Evolutionary conservation across 2,888 invertebrate species (phyloP).

Genomic region (Ichneumoninae sp.): DNA sequence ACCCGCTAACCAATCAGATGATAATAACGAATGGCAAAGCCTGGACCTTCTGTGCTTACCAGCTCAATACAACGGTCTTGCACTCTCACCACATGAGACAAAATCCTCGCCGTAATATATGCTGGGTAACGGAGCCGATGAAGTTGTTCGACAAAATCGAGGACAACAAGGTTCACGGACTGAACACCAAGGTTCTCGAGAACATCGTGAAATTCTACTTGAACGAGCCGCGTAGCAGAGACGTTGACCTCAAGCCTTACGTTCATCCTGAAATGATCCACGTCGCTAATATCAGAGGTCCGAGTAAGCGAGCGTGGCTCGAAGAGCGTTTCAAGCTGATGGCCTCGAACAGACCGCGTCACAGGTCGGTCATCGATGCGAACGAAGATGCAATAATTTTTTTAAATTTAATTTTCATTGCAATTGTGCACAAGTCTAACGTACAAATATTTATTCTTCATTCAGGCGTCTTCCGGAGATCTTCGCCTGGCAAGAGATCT

Average conservation of each 20-base stretch:
- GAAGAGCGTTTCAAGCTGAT: constrained; percentile 89
- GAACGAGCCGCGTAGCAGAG: constrained; percentile 88
- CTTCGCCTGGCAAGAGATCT: constrained; percentile 93
- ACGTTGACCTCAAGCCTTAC: constrained; percentile 90
- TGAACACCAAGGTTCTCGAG: constrained; percentile 92
- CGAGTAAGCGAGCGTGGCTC: constrained; percentile 89
- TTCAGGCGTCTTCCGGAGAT: constrained; percentile 87
- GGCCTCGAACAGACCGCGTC: constrained; percentile 88
- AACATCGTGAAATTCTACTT: constrained; percentile 90
- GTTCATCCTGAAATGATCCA: constrained; percentile 87
- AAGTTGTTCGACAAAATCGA: constrained; percentile 91
- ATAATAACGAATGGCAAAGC: constrained; percentile 94
- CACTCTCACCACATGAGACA: constrained; percentile 87
- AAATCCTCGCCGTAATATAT: constrained; percentile 91
- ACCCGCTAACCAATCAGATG: constrained; percentile 95
- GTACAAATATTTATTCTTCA: constrained; percentile 12
- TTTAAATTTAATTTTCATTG: neutral
- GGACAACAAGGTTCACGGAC: constrained; percentile 88
- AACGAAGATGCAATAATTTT: neutral
- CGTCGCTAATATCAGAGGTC: constrained; percentile 89
- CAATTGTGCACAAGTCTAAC: neutral
- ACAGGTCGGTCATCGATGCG: constrained; percentile 77
- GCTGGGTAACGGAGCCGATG: constrained; percentile 90
- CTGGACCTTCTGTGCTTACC: constrained; percentile 95
- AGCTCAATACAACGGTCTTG: constrained; percentile 93